Evolutionary conservation across 2,113 vertebrate species (phyloP).

Genomic region (Solea solea): DNA sequence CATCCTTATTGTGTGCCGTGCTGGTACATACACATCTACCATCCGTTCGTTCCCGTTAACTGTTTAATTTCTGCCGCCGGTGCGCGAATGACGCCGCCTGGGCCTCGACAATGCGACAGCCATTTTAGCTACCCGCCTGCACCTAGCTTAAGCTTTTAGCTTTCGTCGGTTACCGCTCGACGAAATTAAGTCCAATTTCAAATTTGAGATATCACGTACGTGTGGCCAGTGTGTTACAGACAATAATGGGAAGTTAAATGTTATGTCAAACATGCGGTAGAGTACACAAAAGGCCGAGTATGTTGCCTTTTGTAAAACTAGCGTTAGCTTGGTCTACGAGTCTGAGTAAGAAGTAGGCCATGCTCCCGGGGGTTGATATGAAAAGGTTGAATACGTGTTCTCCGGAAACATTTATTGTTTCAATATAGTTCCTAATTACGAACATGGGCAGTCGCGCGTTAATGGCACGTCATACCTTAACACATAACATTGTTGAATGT

Average conservation of each 20-base stretch:
- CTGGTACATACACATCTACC: fast-evolving
- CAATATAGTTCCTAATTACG: no score
- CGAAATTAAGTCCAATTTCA: neutral
- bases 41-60: fast-evolving
- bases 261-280: no score
- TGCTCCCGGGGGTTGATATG: neutral
- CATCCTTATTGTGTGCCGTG: fast-evolving
- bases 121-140: slow-evolving; percentile 53
- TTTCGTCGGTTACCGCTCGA: neutral
- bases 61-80: neutral
- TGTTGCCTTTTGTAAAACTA: neutral
- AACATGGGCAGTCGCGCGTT: no score
- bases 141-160: neutral
- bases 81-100: neutral
- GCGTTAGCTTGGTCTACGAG: slow-evolving; percentile 15
- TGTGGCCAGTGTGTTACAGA: neutral
- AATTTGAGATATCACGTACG: neutral
- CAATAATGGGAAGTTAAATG: neutral
- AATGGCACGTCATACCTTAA: no score
- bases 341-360: slow-evolving; percentile 13
- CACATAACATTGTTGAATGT: no score
- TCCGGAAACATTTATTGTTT: no score
- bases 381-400: no score
- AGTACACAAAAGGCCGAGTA: neutral
- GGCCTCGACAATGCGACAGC: slow-evolving; percentile 58